Conservation (phyloP, 2,113 vertebrate genomes). For the Apus apus region DNA sequence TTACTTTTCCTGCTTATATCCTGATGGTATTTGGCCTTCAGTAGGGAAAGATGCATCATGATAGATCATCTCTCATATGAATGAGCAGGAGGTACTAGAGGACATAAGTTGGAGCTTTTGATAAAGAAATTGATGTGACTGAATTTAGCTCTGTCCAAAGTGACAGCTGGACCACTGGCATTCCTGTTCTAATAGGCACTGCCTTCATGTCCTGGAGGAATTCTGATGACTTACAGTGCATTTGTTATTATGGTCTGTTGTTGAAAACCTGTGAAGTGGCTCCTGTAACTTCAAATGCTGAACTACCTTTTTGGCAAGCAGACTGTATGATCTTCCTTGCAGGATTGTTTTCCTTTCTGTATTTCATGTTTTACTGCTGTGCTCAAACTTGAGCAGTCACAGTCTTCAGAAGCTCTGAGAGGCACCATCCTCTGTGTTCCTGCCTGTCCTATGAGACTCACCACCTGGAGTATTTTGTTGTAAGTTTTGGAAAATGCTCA, state of each 20-base stretch:
- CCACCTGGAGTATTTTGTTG: background rate
- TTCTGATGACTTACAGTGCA: background rate
- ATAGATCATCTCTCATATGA: background rate
- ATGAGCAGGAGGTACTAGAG: background rate
- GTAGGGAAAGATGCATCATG: background rate
- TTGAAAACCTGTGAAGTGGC: background rate
- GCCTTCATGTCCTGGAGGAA: background rate
- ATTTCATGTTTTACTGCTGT: background rate
- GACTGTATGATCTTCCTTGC: background rate
- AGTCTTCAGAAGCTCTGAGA: background rate
- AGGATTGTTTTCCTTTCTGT: background rate
- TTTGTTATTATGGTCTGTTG: background rate
- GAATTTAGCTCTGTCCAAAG: background rate
- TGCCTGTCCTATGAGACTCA: background rate
- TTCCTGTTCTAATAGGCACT: background rate
- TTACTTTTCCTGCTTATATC: background rate
- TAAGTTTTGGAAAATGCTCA: background rate
- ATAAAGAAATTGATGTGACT: background rate
- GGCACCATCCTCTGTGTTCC: background rate
- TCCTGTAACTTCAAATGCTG: background rate
- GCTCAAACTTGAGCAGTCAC: background rate
- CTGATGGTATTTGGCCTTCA: background rate
- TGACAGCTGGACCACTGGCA: background rate
- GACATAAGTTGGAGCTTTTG: background rate
- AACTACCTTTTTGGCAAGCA: background rate